phyloP scores from a whole-genome alignment of 2,797 vertebrate species.

The Atherinosoma microstoma region DNA sequence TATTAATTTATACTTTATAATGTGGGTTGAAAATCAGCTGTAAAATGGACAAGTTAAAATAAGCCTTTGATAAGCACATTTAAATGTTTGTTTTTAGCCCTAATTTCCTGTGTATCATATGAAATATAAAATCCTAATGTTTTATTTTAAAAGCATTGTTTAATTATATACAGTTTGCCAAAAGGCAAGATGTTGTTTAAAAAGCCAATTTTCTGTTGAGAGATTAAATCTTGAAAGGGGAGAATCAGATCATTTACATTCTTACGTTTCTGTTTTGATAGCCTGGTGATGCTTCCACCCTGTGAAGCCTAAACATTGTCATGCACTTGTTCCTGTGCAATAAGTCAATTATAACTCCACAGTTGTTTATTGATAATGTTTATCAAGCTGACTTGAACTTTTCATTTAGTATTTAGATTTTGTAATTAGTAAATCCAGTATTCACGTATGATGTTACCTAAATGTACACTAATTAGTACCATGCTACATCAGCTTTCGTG shows the following conservation, averaged over 20 bases:
- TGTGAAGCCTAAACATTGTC: neutral
- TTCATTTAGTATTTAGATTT: neutral
- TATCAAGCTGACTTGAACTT: neutral
- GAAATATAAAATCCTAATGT: neutral
- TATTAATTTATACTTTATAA: neutral
- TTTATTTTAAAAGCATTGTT: neutral
- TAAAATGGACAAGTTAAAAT: too few relatives aligned
- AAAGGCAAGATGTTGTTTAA: neutral
- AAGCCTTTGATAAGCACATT: too few relatives aligned
- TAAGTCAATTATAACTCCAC: neutral
- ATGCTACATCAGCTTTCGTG: too few relatives aligned
- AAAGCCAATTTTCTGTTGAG: too few relatives aligned
- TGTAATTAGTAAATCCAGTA: too few relatives aligned
- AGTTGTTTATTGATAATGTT: neutral
- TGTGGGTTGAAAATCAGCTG: neutral
- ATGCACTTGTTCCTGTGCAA: neutral
- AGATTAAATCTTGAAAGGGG: too few relatives aligned
- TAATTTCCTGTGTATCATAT: neutral
- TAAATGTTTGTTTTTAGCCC: neutral
- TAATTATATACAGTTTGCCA: neutral
- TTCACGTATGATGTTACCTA: too few relatives aligned
- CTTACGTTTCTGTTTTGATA: too few relatives aligned
- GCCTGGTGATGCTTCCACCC: too few relatives aligned
- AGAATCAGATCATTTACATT: too few relatives aligned
- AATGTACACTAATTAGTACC: too few relatives aligned